Base-by-base conservation (phyloP, 1,140 invertebrate species). In the Lanistes nyassanus region DNA sequence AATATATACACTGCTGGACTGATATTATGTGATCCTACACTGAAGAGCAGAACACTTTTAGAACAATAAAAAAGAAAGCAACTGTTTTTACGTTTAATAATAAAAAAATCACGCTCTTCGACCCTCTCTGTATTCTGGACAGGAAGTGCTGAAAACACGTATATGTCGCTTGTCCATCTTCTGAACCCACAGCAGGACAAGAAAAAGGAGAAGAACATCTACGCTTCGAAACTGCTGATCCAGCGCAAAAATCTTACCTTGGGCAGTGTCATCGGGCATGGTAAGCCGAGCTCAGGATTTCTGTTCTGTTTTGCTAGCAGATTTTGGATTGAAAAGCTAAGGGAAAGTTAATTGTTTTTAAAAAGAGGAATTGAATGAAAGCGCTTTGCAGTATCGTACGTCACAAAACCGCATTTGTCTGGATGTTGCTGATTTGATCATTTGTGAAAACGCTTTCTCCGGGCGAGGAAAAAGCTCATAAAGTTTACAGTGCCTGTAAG, bases 141-240 rank as follows among this genome's bases (percentile, higher is more conserved):
- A 72, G 70, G 70, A 31, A 72, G 70, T 34, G 55, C 70, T 23
- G 70, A 72, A 34, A 34, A 36, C n/a, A 58, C 51, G 55, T 72
- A 62, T 37, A 36, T 72, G 53, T 42, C 70, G 2, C n/a, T 72
- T 5, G 70, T 42, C 0, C 70, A 55, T 11, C 56, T 72, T 21
- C 70, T 72, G 34, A 72, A 72, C 70, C 69, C 70, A 13, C 31
- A 53, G 2, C 51, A 55, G 7, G 70, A 72, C 55, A 29, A 29
- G 36, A 62, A 72, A 56, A 72, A 72, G 36, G 36, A 42, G 55
- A 37, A 37, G 36, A 55, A 72, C 34, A 72, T 72, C 7, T 34
- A 62, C 16, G 53, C 23, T 26, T 60, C 53, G 0, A 56, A 56
- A 3, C 55, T 72, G 26, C 34, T 72, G 31, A 72, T 72, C 36